Base-by-base conservation (phyloP, 2,888 invertebrate genomes). In the Hesperia comma region DNA sequence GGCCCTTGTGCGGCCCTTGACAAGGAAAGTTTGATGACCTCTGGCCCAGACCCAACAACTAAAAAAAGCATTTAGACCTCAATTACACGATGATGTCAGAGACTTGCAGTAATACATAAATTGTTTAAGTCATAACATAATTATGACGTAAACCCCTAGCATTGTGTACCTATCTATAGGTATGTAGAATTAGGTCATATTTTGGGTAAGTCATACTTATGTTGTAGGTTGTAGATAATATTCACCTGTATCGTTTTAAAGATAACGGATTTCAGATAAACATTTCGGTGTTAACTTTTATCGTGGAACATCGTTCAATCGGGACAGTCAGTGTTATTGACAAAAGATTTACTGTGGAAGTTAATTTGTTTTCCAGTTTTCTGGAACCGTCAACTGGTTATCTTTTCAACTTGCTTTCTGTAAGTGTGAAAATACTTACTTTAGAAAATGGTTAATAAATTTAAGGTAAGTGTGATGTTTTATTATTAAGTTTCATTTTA, bases 121-220 rank as follows among this genome's bases (percentile, higher is more conserved):
- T 26, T 2, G 26, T 26, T 26, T 2, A 26, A 26, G 5, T 26
- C 26, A 26, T 5, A 26, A 26, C 26, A 26, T 26, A 26, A 26
- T n/a, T n/a, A 5, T 26, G 26, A 26, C 26, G 26, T 26, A 26
- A 26, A 26, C 26, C 26, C 26, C 5, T 26, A 26, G 26, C 26
- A 26, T 26, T 26, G 41, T 14, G 10, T 3, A 14, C 14, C 14
- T 10, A n/a, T n/a, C n/a, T n/a, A n/a, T n/a, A n/a, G n/a, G n/a
- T n/a, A n/a, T n/a, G 43, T 46, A 46, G 43, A 46, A 46, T 46
- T 15, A 17, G 43, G 43, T 46, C 43, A 46, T 46, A 15, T 46
- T 17, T 46, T 46, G 43, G 15, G 15, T 46, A 17, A 46, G 15
- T 46, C 43, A 17, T 46, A 17, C 37, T 12, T 26, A 26, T 12